Conservation (phyloP, 1,140 invertebrate genomes). For the Hydropsyche tenuis region DNA sequence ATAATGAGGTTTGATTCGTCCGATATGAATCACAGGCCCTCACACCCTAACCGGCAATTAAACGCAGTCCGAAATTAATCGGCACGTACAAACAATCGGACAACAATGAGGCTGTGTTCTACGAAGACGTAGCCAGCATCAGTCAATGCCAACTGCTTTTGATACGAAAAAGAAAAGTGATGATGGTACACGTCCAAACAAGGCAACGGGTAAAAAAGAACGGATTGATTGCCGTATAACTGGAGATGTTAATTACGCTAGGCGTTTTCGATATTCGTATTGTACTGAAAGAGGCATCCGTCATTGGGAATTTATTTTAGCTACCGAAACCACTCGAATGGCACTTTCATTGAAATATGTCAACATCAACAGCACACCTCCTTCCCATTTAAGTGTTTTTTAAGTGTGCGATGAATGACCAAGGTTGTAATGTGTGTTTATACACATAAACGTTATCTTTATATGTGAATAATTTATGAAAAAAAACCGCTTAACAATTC, state of each 20-base stretch:
- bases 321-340: slow-evolving; percentile 14
- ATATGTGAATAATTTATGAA: too few relatives aligned
- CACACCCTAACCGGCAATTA: slow-evolving; percentile 43
- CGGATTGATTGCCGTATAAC: neutral
- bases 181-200: neutral
- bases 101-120: too few relatives aligned
- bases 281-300: neutral
- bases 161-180: neutral
- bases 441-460: too few relatives aligned
- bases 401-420: neutral
- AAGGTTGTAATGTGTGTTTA: neutral
- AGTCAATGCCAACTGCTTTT: slow-evolving; percentile 21
- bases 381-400: slow-evolving; percentile 11
- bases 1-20: slow-evolving; percentile 48
- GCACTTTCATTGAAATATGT: slow-evolving; percentile 12
- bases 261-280: too few relatives aligned
- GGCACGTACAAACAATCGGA: slow-evolving; percentile 33
- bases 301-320: slow-evolving; percentile 1
- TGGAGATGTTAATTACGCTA: neutral
- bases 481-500: too few relatives aligned
- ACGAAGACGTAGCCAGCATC: slow-evolving; percentile 17
- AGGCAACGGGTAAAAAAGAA: neutral
- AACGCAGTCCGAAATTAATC: slow-evolving; percentile 42
- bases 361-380: slow-evolving; percentile 5
- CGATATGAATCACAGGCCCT: slow-evolving; percentile 29